Base-by-base conservation (phyloP, 2,888 invertebrate genomes). In the Synanthedon andrenaeformis region DNA sequence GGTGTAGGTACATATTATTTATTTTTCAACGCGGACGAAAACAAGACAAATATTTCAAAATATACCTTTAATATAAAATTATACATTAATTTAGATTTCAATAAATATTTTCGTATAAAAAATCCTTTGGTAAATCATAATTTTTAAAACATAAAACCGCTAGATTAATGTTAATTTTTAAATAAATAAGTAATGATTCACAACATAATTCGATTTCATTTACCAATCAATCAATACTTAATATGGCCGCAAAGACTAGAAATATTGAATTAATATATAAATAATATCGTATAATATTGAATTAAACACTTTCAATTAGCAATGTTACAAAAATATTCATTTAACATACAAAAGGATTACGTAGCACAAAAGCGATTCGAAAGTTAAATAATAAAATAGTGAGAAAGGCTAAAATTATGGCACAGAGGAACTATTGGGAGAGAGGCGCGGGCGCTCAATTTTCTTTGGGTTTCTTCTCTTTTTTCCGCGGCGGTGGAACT, bases 391-490 rank as follows among this genome's bases (percentile, higher is more conserved):
- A 74, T 66, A 72, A 76, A 60, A 69, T 69, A 73, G 66, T 12
- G 23, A 23, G 67, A 69, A 67, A 76, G 76, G 74, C 74, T 81
- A 82, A 64, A 74, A 67, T 68, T 82, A 85, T 86, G 86, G 86
- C 86, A 85, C 86, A 76, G 79, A 81, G 81, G 82, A 82, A 82
- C 76, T 76, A 67, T 68, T 58, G 66, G 66, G 69, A 72, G 72
- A 69, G 69, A 58, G 66, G 60, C 66, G 71, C 68, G 65, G 62
- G 67, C 74, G 75, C 78, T 84, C 78, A 84, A 71, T 83, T 81
- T 62, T 88, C 84, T 80, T 88, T 88, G 72, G 87, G 88, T 64
- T 88, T 89, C 76, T 88, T 88, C 72, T 86, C 87, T 75, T 88
- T 88, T 74, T 89, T 89, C 60, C 89, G 82, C 59, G 89, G 89